These are phyloP conservation scores for Metopolophium dirhodum DNA, from an alignment of 1,140 invertebrate species.

Conservation along the genomic window DNA sequence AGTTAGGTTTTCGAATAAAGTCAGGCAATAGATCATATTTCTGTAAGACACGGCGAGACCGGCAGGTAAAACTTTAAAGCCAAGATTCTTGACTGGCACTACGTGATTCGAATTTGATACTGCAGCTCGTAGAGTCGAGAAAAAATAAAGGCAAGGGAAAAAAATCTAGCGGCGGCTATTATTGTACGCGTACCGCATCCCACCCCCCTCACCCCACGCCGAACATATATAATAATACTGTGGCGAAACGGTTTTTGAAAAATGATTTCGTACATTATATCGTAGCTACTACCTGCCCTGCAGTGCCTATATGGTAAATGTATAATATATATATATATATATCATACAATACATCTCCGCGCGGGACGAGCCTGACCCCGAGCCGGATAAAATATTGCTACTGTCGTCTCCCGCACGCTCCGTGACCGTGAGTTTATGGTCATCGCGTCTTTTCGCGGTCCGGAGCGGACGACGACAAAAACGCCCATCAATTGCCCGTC, in stretches of 20 bases:
- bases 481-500: neutral
- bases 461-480: neutral
- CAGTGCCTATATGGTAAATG: neutral
- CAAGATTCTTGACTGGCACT: constrained; percentile 16
- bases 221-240: neutral
- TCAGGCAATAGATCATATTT: constrained; percentile 34
- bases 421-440: neutral
- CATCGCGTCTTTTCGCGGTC: neutral
- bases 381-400: neutral
- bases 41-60: neutral
- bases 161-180: neutral
- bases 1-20: constrained; percentile 16
- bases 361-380: neutral
- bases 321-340: neutral
- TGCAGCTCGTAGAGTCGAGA: neutral
- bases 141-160: neutral
- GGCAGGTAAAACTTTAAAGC: constrained; percentile 1
- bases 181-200: neutral
- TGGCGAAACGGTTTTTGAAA: constrained; percentile 29
- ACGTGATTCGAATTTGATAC: constrained; percentile 47
- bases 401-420: neutral
- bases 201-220: too few relatives aligned
- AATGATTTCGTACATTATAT: constrained; percentile 43
- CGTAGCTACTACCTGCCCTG: neutral
- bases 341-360: neutral